Conservation (phyloP, 2,113 vertebrate species). For the Nyctereutes procyonoides region DNA sequence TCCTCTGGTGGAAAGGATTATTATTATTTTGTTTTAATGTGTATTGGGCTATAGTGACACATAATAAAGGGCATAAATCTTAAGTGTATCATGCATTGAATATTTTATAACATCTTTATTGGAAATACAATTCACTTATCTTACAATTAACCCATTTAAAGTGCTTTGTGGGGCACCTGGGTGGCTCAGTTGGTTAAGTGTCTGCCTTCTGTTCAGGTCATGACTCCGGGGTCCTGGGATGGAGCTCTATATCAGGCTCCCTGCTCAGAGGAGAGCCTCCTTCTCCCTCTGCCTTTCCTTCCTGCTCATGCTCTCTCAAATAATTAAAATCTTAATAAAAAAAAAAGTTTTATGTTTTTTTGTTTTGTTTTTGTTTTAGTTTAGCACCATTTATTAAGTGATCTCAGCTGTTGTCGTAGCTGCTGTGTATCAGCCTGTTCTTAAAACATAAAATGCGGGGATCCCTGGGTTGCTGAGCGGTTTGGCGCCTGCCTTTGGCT, state of each 20-base stretch:
- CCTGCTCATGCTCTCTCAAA: too few species aligned
- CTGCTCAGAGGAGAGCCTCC: not conserved
- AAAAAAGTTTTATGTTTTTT: not conserved
- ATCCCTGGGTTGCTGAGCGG: too few species aligned
- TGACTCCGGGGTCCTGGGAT: too few species aligned
- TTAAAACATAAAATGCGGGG: too few species aligned
- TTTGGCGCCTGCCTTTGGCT: too few species aligned
- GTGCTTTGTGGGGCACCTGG: not conserved
- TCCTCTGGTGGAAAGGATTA: not conserved
- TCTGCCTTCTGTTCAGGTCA: not conserved
- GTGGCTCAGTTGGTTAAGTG: not conserved
- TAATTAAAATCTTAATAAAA: not conserved
- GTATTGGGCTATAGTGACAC: not conserved
- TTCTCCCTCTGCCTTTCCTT: not conserved
- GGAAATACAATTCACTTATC: not conserved
- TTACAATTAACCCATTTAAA: not conserved
- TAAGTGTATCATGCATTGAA: not conserved
- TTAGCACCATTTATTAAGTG: too few species aligned
- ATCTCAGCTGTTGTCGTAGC: too few species aligned
- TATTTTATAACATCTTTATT: not conserved
- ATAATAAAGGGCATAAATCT: not conserved
- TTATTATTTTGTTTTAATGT: not conserved
- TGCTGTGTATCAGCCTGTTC: too few species aligned
- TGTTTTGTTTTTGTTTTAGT: too few species aligned
- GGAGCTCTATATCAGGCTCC: too few species aligned